Evolutionary conservation across 1,140 invertebrate species (phyloP), one percentile per base, ranked within the genome.

Genomic region (Drosophila sp.): DNA sequence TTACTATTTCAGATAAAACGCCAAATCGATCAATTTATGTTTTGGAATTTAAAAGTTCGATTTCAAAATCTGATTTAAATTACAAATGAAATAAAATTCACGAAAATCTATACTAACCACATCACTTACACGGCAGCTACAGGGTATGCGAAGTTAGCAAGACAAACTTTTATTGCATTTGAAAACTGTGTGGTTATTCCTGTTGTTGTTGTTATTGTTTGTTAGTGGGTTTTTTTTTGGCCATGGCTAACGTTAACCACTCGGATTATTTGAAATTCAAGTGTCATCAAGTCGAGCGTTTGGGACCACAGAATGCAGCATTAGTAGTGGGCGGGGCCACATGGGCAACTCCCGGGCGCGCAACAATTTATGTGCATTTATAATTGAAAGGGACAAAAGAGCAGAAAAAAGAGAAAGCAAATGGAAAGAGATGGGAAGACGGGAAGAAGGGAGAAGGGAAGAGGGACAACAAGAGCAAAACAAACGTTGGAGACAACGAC

Each of bases 301-400:
- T 51, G 7, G n/a, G 34, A 21, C 58, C 21, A 34, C 29, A 43
- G 13, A 13, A 18, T 38, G 70, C 13, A 48, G 45, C 36, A 59
- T 59, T n/a, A 54, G 4, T 2, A 21, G 59, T 56, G 43, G 64
- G 63, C 53, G 57, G 54, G 50, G 50, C 36, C 58, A 76, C 54
- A 51, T 48, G 64, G 64, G 14, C 64, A 51, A 65, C 41, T 21
- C 45, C 16, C 36, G 27, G 34, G 72, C 36, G 57, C 62, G 70
- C 70, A 81, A 74, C 83, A 89, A 89, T 89, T 89, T 89, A 89
- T 89, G 83, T 83, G 83, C 83, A 89, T 89, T 89, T 89, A 80
- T 89, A 89, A 89, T 89, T 89, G 63, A 80, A 83, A 80, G 65
- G 61, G 77, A 89, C 84, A 67, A 76, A 72, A 64, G 43, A 51